Evolutionary conservation across 1,140 invertebrate genomes (phyloP).

Genomic region (Paralvinella palmiformis): DNA sequence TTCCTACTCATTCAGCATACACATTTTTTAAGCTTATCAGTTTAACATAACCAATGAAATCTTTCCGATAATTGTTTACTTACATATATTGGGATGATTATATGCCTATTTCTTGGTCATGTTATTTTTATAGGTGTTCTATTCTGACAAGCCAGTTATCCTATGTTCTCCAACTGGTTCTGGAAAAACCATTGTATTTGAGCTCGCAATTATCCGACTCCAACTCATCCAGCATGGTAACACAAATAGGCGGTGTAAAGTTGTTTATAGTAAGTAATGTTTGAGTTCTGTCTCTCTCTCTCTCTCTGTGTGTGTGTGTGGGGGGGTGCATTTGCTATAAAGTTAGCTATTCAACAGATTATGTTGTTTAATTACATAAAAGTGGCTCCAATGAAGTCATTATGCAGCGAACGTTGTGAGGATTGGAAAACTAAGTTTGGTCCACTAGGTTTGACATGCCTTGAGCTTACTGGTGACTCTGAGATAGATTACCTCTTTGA

Average conservation of each 20-base stretch:
- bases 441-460: slow-evolving; percentile 58
- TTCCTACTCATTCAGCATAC: background rate
- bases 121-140: slow-evolving; percentile 39
- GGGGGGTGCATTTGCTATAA: background rate
- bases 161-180: slow-evolving; percentile 73
- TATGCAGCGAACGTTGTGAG: slow-evolving; percentile 64
- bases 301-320: background rate
- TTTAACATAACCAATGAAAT: background rate
- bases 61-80: background rate
- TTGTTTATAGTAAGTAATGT: slow-evolving; percentile 42
- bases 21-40: background rate
- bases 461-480: slow-evolving; percentile 70
- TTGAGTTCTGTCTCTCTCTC: background rate
- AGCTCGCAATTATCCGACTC: slow-evolving; percentile 67
- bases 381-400: slow-evolving; percentile 76
- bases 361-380: background rate
- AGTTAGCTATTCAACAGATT: background rate
- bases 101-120: background rate
- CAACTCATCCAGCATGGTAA: slow-evolving; percentile 32
- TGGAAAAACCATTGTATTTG: slow-evolving; percentile 76
- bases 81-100: background rate
- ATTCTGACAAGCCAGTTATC: slow-evolving; percentile 64
- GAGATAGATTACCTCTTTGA: slow-evolving; percentile 59
- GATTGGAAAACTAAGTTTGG: slow-evolving; percentile 71
- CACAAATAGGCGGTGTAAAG: slow-evolving; percentile 26